Conservation (phyloP, 2,888 invertebrate genomes). For the Lymantria monacha region DNA sequence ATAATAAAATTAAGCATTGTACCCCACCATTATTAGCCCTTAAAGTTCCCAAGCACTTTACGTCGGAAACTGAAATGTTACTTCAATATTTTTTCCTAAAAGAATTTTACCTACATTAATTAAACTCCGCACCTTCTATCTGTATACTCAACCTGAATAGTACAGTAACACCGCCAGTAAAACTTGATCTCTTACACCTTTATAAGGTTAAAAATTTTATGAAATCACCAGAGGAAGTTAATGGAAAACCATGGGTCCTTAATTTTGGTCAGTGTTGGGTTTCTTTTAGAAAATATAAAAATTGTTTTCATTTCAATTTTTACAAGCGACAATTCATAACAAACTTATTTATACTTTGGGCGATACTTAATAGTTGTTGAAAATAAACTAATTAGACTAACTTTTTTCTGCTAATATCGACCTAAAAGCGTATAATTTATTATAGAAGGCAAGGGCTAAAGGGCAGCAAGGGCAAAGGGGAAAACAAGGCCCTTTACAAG, state of each 20-base stretch:
- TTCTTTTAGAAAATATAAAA: conserved; percentile 54
- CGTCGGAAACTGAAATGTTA: conserved; percentile 41
- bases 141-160: conserved; percentile 35
- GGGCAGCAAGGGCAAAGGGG: no score
- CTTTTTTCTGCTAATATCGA: no score
- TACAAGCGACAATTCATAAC: conserved; percentile 43
- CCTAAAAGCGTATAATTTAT: no score
- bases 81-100: conserved; percentile 41
- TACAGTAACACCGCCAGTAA: conserved; percentile 34
- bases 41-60: conserved; percentile 44
- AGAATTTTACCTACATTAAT: conserved; percentile 61
- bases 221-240: conserved; percentile 20
- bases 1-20: conserved; percentile 27
- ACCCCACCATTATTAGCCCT: conserved; percentile 41
- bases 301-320: conserved; percentile 47
- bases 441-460: no score
- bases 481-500: no score
- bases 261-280: conserved; percentile 26
- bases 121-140: conserved; percentile 57
- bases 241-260: conserved; percentile 36
- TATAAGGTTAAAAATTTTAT: conserved; percentile 6
- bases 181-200: conserved; percentile 39
- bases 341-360: conserved; percentile 36
- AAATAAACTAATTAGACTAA: no score
- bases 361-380: no score